A percentile compares a stretch with the other conserved stretches of the same genome.
Conservation (phyloP, 2,888 invertebrate genomes). For the Heteromurus nitidus region DNA sequence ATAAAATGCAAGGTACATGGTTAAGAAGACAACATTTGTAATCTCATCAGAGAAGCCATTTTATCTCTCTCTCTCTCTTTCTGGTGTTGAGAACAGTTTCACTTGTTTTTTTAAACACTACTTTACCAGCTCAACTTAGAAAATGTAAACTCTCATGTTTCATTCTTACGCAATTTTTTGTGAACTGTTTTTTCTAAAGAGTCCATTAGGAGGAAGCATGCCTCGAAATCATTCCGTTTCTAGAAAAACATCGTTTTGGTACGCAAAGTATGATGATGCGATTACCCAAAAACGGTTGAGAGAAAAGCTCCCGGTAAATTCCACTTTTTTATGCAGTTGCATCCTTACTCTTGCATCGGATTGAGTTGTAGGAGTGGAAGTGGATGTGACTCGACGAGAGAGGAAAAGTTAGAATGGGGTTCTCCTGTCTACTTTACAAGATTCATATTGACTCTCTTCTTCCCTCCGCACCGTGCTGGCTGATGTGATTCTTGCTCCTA, state of each 20-base stretch:
- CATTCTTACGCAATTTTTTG: constrained; percentile 31
- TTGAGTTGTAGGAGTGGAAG: no score
- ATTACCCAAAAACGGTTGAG: constrained; percentile 42
- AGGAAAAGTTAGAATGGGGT: no score
- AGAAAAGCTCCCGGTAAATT: constrained; percentile 19
- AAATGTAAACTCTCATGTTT: constrained; percentile 54
- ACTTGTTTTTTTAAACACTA: no score
- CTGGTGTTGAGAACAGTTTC: no score
- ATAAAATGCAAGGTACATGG: no score
- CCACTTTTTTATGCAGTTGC: constrained; percentile 48
- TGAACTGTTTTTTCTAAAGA: constrained; percentile 1
- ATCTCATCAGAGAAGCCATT: no score
- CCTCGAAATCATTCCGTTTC: constrained; percentile 37
- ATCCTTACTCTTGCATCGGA: constrained; percentile 50
- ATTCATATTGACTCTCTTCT: constrained; percentile 45
- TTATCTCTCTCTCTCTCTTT: no score
- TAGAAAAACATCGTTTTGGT: constrained; percentile 35
- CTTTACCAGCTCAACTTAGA: constrained; percentile 5
- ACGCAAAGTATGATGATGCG: constrained; percentile 53
- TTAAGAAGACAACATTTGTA: no score
- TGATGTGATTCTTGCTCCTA: constrained; percentile 44
- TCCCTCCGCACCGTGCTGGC: neutral
- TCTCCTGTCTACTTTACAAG: constrained; percentile 12
- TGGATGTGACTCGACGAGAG: no score
- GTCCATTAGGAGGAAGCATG: constrained; percentile 48